Evolutionary conservation across 1,140 invertebrate species (phyloP).

Genomic region (Neodiprion fabricii): DNA sequence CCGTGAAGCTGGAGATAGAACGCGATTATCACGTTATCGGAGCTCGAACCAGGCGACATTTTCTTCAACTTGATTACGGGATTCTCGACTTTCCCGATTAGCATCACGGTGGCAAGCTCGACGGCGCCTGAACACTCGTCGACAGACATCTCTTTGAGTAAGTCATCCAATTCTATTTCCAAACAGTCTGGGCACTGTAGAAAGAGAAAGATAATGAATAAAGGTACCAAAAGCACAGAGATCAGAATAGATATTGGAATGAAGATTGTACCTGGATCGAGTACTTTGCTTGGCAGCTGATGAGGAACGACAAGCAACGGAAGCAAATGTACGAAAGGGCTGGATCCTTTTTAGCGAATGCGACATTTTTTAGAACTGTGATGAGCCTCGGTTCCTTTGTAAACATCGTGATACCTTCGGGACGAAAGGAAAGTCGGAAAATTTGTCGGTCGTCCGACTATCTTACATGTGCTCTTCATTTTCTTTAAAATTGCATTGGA

Average conservation of each 20-base stretch:
- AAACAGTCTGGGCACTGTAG: slow-evolving; percentile 16
- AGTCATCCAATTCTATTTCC: slow-evolving; percentile 20
- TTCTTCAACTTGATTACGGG: neutral
- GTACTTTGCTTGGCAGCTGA: slow-evolving; percentile 28
- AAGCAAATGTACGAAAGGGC: slow-evolving; percentile 26
- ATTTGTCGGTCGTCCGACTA: neutral
- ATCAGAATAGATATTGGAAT: slow-evolving; percentile 21
- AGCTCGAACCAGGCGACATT: neutral
- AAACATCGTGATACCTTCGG: neutral
- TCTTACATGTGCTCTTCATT: neutral
- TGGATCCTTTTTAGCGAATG: slow-evolving; percentile 27
- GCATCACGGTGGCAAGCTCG: slow-evolving; percentile 26
- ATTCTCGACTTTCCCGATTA: slow-evolving; percentile 13
- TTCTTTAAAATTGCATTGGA: neutral
- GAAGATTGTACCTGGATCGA: slow-evolving; percentile 28
- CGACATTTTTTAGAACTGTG: slow-evolving; percentile 21
- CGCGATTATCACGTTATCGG: slow-evolving; percentile 17
- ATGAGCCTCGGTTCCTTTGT: slow-evolving; percentile 18
- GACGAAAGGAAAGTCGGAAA: neutral
- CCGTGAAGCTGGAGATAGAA: slow-evolving; percentile 19
- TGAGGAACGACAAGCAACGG: slow-evolving; percentile 28
- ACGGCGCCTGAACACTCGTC: neutral
- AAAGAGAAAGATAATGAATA: neutral
- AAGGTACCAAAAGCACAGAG: neutral
- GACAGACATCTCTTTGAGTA: slow-evolving; percentile 23